Percentiles rank a stretch among this genome's conserved stretches.
Conservation (phyloP, 2,888 invertebrate species). For the Yponomeuta malinellus region DNA sequence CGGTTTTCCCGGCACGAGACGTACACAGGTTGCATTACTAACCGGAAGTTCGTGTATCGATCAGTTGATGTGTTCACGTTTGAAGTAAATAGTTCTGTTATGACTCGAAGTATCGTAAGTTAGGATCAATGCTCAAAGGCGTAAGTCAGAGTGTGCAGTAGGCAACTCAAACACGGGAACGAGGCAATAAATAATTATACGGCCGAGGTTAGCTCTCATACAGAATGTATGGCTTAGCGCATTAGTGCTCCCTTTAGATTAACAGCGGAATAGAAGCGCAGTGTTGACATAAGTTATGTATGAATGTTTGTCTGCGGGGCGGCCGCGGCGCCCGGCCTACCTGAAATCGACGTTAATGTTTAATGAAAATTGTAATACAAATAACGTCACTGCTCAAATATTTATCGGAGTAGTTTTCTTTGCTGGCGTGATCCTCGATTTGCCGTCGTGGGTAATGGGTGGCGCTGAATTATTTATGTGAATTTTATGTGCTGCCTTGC, state of each 20-base stretch:
- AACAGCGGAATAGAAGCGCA: slow-evolving; percentile 45
- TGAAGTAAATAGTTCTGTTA: no score
- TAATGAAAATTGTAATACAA: slow-evolving; percentile 74
- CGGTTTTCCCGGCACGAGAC: no score
- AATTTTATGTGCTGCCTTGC: slow-evolving; percentile 63
- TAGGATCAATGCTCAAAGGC: slow-evolving; percentile 20
- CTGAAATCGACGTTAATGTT: slow-evolving; percentile 61
- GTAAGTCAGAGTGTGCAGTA: slow-evolving; percentile 26
- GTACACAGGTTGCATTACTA: no score
- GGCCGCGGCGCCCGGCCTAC: slow-evolving; percentile 33
- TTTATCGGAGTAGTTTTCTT: slow-evolving; percentile 63
- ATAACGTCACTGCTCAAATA: slow-evolving; percentile 68
- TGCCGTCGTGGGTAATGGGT: slow-evolving; percentile 51
- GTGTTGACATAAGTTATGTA: slow-evolving; percentile 52
- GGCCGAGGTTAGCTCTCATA: slow-evolving; percentile 39
- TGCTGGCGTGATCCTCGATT: slow-evolving; percentile 35
- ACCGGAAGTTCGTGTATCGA: no score
- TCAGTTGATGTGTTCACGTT: no score
- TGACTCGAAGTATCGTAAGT: no score
- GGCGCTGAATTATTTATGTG: slow-evolving; percentile 63
- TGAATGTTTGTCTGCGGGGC: slow-evolving; percentile 39
- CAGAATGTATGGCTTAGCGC: slow-evolving; percentile 45
- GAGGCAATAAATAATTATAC: slow-evolving; percentile 45
- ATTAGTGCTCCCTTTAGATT: slow-evolving; percentile 56
- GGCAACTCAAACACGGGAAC: slow-evolving; percentile 26